Conservation (phyloP, 2,888 invertebrate species). For the Physocephala rufipes region DNA sequence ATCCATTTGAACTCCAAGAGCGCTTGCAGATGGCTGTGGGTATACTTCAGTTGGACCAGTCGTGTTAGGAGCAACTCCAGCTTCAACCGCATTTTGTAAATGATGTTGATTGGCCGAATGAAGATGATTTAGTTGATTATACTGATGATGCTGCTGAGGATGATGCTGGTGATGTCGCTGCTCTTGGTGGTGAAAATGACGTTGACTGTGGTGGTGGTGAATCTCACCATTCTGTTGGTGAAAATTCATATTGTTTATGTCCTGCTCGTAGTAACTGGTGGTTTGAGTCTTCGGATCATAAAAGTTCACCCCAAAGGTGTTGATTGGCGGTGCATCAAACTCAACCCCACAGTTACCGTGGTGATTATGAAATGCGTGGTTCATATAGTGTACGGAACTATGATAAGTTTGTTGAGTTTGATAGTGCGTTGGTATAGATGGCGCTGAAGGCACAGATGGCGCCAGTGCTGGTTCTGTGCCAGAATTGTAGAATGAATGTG, state of each 20-base stretch:
- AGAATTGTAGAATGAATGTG: slow-evolving; percentile 57
- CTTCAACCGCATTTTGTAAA: slow-evolving; percentile 46
- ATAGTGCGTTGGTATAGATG: slow-evolving; percentile 38
- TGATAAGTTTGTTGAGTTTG: slow-evolving; percentile 48
- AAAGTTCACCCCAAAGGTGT: slow-evolving; percentile 57
- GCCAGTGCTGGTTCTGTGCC: slow-evolving; percentile 48
- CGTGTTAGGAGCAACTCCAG: slow-evolving; percentile 48
- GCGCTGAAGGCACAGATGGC: slow-evolving; percentile 37
- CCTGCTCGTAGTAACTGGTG: slow-evolving; percentile 36
- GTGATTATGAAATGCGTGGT: slow-evolving; percentile 53
- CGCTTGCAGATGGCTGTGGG: slow-evolving; percentile 49
- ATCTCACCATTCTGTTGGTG: slow-evolving; percentile 50
- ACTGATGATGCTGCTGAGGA: slow-evolving; percentile 43
- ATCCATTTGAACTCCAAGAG: slow-evolving; percentile 60
- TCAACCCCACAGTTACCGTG: slow-evolving; percentile 49
- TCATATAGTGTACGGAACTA: slow-evolving; percentile 47
- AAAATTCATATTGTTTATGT: slow-evolving; percentile 54
- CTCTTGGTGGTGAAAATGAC: slow-evolving; percentile 50
- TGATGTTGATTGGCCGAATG: neutral
- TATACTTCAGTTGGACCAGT: slow-evolving; percentile 7
- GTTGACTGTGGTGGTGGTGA: slow-evolving; percentile 52
- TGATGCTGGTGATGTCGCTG: slow-evolving; percentile 40
- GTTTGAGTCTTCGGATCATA: slow-evolving; percentile 60
- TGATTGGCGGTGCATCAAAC: slow-evolving; percentile 59
- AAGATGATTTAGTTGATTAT: slow-evolving; percentile 7